A percentile compares a stretch with the other conserved stretches of the same genome.
Evolutionary conservation across 2,888 invertebrate species (phyloP).

Genomic region (Drosophila nigricruria): DNA sequence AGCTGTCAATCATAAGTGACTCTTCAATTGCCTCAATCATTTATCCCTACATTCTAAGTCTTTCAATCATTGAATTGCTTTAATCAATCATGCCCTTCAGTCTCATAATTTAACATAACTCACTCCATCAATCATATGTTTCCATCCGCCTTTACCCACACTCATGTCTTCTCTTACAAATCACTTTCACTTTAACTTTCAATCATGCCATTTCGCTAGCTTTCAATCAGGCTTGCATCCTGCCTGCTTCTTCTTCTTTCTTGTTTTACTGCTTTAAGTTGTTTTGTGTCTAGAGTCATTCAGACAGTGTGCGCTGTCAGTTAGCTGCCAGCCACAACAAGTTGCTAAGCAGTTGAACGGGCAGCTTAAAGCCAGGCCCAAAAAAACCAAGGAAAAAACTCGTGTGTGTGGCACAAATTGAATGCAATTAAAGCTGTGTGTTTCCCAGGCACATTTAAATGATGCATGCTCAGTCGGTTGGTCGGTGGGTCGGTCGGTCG

Average conservation of each 20-base stretch:
- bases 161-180: background rate
- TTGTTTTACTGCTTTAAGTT: background rate
- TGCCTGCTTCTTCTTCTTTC: background rate
- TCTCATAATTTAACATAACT: background rate
- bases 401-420: slow-evolving; percentile 61
- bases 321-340: slow-evolving; percentile 35
- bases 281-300: slow-evolving; percentile 4
- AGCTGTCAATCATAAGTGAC: background rate
- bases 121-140: background rate
- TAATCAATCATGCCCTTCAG: background rate
- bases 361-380: slow-evolving; percentile 24
- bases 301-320: slow-evolving; percentile 30
- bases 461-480: slow-evolving; percentile 59
- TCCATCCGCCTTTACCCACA: background rate
- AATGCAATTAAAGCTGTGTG: slow-evolving; percentile 75
- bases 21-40: background rate
- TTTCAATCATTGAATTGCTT: background rate
- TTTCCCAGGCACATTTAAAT: slow-evolving; percentile 57
- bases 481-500: background rate
- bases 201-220: background rate
- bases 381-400: background rate
- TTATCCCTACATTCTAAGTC: background rate
- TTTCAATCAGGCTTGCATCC: background rate
- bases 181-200: background rate
- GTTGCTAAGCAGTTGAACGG: slow-evolving; percentile 23